phyloP scores from a whole-genome alignment of 2,888 invertebrate species.

The Limnephilus rhombicus region DNA sequence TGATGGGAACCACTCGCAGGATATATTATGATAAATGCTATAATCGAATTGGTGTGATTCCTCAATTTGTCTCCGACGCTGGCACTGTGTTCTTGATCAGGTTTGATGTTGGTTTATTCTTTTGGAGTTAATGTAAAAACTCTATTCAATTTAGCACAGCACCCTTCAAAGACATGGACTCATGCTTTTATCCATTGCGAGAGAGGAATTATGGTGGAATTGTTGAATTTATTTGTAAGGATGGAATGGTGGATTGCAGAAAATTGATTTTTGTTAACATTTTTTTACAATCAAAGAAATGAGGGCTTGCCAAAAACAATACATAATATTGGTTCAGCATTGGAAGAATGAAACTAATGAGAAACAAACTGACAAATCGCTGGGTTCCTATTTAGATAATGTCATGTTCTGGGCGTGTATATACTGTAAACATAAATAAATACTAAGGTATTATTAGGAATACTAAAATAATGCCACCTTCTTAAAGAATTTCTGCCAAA shows the following conservation, averaged over 20 bases:
- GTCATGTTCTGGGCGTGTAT: background rate
- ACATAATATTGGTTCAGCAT: too few species aligned
- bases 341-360: background rate
- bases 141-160: background rate
- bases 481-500: slow-evolving; percentile 1
- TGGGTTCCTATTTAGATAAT: background rate
- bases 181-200: background rate
- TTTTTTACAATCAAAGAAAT: too few species aligned
- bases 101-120: background rate
- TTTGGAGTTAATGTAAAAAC: background rate
- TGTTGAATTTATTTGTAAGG: background rate
- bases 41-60: background rate
- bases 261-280: too few species aligned
- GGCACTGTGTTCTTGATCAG: background rate
- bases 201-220: background rate
- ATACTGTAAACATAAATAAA: background rate
- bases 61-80: background rate
- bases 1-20: background rate
- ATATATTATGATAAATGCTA: background rate
- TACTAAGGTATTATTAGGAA: background rate
- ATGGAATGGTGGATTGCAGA: background rate
- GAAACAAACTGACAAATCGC: background rate
- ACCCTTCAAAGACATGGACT: background rate
- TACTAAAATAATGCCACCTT: background rate
- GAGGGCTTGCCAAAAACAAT: too few species aligned